Evolutionary conservation across 2,888 invertebrate species (phyloP).

Genomic region (Drosophila colorata): DNA sequence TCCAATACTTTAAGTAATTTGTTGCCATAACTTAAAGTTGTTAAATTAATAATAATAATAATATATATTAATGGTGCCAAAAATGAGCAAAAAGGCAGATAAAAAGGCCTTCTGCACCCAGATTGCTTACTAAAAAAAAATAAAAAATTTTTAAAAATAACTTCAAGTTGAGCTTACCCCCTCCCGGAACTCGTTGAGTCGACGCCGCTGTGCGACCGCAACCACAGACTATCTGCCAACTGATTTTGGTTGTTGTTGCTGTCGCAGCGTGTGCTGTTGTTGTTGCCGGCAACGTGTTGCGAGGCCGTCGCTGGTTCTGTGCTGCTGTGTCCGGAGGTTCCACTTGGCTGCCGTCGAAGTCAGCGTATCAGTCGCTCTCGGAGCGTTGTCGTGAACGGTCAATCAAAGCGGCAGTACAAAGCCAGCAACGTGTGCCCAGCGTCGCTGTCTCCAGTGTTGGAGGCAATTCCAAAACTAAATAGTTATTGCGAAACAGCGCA

Average conservation of each 20-base stretch:
- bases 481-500: slow-evolving; percentile 18
- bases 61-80: no score
- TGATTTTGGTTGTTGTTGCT: slow-evolving; percentile 15
- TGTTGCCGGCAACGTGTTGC: slow-evolving; percentile 55
- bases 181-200: no score
- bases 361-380: slow-evolving; percentile 82
- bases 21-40: no score
- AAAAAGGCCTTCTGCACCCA: no score
- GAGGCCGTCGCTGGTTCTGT: slow-evolving; percentile 31
- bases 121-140: no score
- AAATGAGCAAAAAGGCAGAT: no score
- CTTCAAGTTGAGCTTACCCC: no score
- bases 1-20: no score
- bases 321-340: slow-evolving; percentile 41
- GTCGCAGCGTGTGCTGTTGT: slow-evolving; percentile 20
- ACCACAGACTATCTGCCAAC: slow-evolving; percentile 28
- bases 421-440: slow-evolving; percentile 51
- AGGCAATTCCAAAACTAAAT: slow-evolving; percentile 30
- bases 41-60: no score
- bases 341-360: slow-evolving; percentile 39
- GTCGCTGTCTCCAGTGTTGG: slow-evolving; percentile 49
- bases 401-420: slow-evolving; percentile 55
- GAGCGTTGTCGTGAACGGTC: slow-evolving; percentile 84
- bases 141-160: no score
- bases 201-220: slow-evolving; percentile 39